phyloP scores from a whole-genome alignment of 2,113 vertebrate species.

The Argyrosomus japonicus region DNA sequence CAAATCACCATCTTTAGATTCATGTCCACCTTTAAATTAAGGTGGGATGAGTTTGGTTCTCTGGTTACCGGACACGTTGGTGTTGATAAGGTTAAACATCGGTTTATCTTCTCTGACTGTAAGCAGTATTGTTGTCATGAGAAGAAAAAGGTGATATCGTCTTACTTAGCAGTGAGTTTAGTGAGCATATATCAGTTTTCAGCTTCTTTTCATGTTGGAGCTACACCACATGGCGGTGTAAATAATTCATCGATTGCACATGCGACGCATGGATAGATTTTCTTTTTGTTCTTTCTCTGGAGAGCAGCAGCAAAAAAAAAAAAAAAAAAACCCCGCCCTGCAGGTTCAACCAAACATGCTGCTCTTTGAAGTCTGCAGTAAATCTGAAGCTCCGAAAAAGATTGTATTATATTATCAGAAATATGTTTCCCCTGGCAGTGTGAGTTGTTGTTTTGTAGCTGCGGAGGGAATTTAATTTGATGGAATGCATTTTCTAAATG shows the following conservation, averaged over 20 bases:
- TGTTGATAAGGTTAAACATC: no score
- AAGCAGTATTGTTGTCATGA: not conserved
- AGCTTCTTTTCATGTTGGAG: not conserved
- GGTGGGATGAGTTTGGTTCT: not conserved
- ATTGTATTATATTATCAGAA: not conserved
- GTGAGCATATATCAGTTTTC: not conserved
- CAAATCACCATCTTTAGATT: not conserved
- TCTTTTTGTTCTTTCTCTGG: slow-evolving; percentile 42
- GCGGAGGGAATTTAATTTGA: not conserved
- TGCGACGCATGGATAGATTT: slow-evolving; percentile 29
- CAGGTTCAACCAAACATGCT: not conserved
- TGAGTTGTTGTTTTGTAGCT: not conserved
- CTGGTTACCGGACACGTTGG: no score
- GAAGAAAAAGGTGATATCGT: not conserved
- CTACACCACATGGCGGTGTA: slow-evolving; percentile 5
- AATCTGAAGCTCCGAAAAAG: not conserved
- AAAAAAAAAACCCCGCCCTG: slow-evolving; percentile 26
- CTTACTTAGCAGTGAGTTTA: not conserved
- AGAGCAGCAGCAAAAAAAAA: slow-evolving; percentile 13
- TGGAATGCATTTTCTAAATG: not conserved
- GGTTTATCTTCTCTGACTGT: no score
- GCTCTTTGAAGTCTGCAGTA: not conserved
- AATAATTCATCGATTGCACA: slow-evolving; percentile 54
- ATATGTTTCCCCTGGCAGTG: not conserved
- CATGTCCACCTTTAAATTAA: not conserved